A percentile compares a stretch with the other conserved stretches of the same genome.
Evolutionary conservation across 2,113 vertebrate species (phyloP).

Genomic region (Lophura nycthemera): DNA sequence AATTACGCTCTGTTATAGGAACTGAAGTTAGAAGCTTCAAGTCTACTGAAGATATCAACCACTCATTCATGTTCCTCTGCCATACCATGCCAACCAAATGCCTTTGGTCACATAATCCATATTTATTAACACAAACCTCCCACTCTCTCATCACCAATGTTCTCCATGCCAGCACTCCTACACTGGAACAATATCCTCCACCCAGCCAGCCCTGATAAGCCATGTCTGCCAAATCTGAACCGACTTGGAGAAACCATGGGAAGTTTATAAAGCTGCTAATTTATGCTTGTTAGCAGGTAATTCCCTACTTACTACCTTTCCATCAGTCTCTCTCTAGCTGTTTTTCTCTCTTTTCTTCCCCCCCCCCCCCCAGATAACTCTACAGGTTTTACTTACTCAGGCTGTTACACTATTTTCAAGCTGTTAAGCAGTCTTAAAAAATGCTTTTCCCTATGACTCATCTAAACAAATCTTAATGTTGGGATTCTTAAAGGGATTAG

Average conservation of each 20-base stretch:
- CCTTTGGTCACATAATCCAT: not conserved
- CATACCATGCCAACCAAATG: not conserved
- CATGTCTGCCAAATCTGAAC: not conserved
- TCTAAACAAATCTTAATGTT: not conserved
- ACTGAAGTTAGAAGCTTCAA: not conserved
- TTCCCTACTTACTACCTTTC: not conserved
- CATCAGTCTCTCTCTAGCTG: not conserved
- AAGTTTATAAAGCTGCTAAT: not conserved
- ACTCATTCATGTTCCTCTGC: fast-evolving
- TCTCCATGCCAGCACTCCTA: not conserved
- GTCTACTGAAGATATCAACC: not conserved
- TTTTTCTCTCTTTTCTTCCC: not conserved
- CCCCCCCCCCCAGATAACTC: not conserved
- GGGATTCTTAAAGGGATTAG: not conserved
- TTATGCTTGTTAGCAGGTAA: not conserved
- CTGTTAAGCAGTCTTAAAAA: not conserved
- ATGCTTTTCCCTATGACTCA: not conserved
- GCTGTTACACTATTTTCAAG: not conserved
- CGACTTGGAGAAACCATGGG: not conserved
- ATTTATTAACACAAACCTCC: not conserved
- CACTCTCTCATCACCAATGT: not conserved
- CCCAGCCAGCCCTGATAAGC: not conserved
- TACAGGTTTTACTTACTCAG: not conserved
- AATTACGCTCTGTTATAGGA: not conserved
- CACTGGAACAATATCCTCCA: not conserved